Conservation (phyloP, 2,797 vertebrate species). For the Girardinus metallicus region DNA sequence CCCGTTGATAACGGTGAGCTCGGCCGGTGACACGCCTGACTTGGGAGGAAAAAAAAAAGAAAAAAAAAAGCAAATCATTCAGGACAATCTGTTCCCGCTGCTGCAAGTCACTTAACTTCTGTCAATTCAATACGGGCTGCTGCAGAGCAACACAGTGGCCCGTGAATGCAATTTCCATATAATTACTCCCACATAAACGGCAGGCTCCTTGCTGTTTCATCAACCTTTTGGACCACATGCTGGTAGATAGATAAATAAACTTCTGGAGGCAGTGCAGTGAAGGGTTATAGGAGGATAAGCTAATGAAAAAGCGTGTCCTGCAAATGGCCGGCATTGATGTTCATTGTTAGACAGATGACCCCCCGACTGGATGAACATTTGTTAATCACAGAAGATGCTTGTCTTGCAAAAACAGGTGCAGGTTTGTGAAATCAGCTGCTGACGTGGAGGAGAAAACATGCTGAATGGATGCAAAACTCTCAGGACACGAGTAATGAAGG, state of each 20-base stretch:
- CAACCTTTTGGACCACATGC: slow-evolving; percentile 55
- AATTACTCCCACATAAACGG: slow-evolving; percentile 62
- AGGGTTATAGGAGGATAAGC: slow-evolving; percentile 45
- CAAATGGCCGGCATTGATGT: slow-evolving; percentile 28
- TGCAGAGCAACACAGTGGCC: slow-evolving; percentile 45
- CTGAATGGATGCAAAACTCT: background rate
- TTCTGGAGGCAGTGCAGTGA: slow-evolving; percentile 19
- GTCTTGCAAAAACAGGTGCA: slow-evolving; percentile 9
- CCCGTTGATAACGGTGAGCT: slow-evolving; percentile 59
- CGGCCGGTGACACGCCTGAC: slow-evolving; percentile 57
- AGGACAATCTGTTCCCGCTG: slow-evolving; percentile 68
- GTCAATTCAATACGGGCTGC: slow-evolving; percentile 54
- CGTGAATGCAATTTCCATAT: slow-evolving; percentile 74
- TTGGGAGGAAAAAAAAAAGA: slow-evolving; percentile 43
- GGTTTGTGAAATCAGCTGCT: slow-evolving; percentile 14
- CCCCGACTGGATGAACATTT: slow-evolving; percentile 20
- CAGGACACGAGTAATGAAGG: background rate
- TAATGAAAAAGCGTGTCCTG: slow-evolving; percentile 55
- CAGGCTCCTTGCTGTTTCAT: slow-evolving; percentile 56
- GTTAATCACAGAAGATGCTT: slow-evolving; percentile 7
- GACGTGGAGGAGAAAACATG: slow-evolving; percentile 1
- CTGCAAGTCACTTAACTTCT: slow-evolving; percentile 63
- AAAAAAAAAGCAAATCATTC: slow-evolving; percentile 66
- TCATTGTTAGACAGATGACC: slow-evolving; percentile 40
- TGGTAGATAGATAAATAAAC: slow-evolving; percentile 45